These are phyloP conservation scores for Drosophila neotestacea DNA, from an alignment of 2,888 invertebrate species.

Conservation along the genomic window DNA sequence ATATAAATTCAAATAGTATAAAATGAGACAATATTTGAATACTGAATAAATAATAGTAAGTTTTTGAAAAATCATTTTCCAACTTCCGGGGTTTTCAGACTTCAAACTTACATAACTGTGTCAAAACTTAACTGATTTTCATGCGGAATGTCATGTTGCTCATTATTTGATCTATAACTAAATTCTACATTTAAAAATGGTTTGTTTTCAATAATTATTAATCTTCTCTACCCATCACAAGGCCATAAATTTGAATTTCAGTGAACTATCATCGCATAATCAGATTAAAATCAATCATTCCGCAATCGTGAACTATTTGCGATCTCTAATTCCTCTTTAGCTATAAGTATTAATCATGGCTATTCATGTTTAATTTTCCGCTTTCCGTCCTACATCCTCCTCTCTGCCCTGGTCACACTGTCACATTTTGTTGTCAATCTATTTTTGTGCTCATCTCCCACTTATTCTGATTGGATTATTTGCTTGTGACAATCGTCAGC, in stretches of 20 bases:
- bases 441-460: constrained; percentile 53
- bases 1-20: neutral
- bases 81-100: no score
- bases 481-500: constrained; percentile 50
- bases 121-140: no score
- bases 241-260: neutral
- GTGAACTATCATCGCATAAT: neutral
- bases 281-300: constrained; percentile 31
- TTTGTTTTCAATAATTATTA: no score
- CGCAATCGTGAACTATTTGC: neutral
- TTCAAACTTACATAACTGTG: no score
- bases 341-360: constrained; percentile 38
- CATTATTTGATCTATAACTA: no score
- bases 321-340: constrained; percentile 34
- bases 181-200: no score
- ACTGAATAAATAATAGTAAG: no score
- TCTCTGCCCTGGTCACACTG: constrained; percentile 2
- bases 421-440: constrained; percentile 54
- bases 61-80: no score
- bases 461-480: constrained; percentile 60
- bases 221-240: no score
- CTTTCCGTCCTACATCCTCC: constrained; percentile 20
- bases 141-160: no score
- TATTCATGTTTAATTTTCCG: constrained; percentile 56
- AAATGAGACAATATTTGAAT: neutral